Evolutionary conservation across 2,797 vertebrate genomes (phyloP), one percentile per base, ranked within the genome.

Genomic region (Prunella strophiata): DNA sequence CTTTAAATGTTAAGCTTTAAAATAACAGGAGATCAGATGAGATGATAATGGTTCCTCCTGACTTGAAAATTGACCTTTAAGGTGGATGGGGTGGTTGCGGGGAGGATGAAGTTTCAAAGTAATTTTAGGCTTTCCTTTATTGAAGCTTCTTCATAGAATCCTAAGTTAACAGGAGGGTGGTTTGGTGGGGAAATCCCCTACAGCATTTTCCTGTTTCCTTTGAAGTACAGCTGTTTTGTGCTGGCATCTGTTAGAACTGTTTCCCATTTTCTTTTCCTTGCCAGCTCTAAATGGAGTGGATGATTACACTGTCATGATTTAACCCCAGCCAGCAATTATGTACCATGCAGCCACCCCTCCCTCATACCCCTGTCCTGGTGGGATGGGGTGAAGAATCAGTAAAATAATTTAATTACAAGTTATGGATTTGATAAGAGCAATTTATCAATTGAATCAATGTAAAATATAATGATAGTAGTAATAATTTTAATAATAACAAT

Each of bases 1-100:
- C 40, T 88, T 89, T 52, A 78, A 89, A 58, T 70, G n/a, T 84
- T 86, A 75, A 81, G 23, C 30, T 92, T 87, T 87, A 68, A 89
- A 92, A 51, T 91, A 83, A 36, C 26, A 34, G 51, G 22, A 55
- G 70, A 43, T 90, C 43, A 42, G 51, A 43, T 30, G 48, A 50
- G 62, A 52, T 75, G 3, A 36, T 62, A 29, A 23, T 7, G 2
- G 48, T 82, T 74, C 21, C 22, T 86, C 42, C 72, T 78, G 57
- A 50, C 42, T 61, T 86, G 47, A 52, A 90, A 92, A 74, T 50
- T 40, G 45, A 50, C 70, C 48, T 85, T 43, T n/a, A 29, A 13
- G 52, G 22, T 55, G 5, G 32, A 34, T 16, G 5, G 4, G 11
- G 30, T 21, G 16, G 4, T 32, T 16, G 2, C 0, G 1, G 27